Percentiles rank a stretch among this genome's conserved stretches.
Conservation (phyloP, 2,888 invertebrate genomes). For the Nesidiocoris tenuis region DNA sequence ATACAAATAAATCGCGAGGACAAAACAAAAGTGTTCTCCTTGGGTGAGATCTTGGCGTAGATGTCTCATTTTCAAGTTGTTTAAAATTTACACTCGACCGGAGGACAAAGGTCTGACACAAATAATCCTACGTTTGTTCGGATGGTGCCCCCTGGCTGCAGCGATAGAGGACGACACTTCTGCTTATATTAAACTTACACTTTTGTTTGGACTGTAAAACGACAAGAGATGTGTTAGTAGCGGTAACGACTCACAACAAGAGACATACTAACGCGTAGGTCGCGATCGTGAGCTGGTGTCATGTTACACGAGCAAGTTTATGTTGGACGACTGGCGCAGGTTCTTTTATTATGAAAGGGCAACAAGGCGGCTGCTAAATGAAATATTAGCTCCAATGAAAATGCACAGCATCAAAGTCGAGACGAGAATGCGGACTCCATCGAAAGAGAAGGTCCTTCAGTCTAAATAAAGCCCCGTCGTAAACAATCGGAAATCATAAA, state of each 20-base stretch:
- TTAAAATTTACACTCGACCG: conserved; percentile 28
- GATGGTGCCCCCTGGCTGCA: background rate
- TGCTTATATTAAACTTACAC: background rate
- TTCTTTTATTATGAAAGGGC: conserved; percentile 8
- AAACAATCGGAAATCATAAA: background rate
- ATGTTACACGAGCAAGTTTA: conserved; percentile 28
- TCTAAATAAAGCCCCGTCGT: background rate
- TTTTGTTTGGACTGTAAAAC: background rate
- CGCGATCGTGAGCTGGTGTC: conserved; percentile 12
- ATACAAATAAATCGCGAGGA: conserved; percentile 29
- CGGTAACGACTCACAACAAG: background rate
- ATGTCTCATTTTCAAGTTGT: conserved; percentile 32
- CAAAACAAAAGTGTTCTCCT: conserved; percentile 33
- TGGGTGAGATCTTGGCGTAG: conserved; percentile 38
- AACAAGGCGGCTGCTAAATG: conserved; percentile 17
- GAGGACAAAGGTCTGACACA: conserved; percentile 25
- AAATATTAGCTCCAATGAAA: conserved; percentile 17
- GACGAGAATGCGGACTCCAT: conserved; percentile 4
- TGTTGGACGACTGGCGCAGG: conserved; percentile 8
- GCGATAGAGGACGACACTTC: background rate
- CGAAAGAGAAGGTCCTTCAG: background rate
- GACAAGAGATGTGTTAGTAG: background rate
- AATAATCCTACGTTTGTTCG: conserved; percentile 22
- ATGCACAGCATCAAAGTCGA: conserved; percentile 3
- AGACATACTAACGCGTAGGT: background rate